Base-by-base conservation (phyloP, 2,113 vertebrate species). In the Tupaia chinensis region DNA sequence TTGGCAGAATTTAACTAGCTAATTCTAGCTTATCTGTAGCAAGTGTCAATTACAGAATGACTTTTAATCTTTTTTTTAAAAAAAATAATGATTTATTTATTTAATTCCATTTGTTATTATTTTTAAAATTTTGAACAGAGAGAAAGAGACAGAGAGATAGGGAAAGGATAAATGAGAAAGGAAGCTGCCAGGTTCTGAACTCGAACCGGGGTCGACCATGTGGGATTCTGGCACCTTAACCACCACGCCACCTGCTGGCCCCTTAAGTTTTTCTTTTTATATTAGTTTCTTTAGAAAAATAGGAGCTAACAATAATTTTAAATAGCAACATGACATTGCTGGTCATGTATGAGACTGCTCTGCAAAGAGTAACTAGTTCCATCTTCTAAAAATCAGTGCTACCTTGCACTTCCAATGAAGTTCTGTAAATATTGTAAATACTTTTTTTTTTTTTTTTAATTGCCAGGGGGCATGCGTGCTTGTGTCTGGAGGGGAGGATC, bases 281-380 rank as follows among this genome's bases (percentile, higher is more conserved):
- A 78, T 34, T 77, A 83, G 2, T 16, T 68, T 89, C 32, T 95
- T 96, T 12, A 27, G 44, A 90, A 93, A 86, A 80, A 23, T 92
- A 56, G 15, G 56, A 22, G 23, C 69, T 85, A 81, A 68, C 15
- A 34, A 86, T 81, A 17, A 81, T 77, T 84, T 93, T 56, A 91
- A 54, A 16, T 23, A 63, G 17, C 13, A 63, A 77, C 83, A 66
- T 69, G 77, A 90, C 61, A 83, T 60, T 82, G 32, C 53, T 78
- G 69, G 61, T 61, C 70, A 61, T 76, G 78, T 84, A 27, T 44
- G 10, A 95, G 87, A 93, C 81, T 83, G n/a, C 85, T 86, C 34
- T 15, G 12, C 29, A 79, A 65, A 95, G 23, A 82, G 27, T 27
- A 87, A 92, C 27, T 87, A 82, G 76, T 83, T 27, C 69, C 13